Percentiles rank a stretch among this genome's conserved stretches.
These are phyloP conservation scores for Apantesis nais DNA, from an alignment of 2,888 invertebrate genomes.

Conservation along the genomic window DNA sequence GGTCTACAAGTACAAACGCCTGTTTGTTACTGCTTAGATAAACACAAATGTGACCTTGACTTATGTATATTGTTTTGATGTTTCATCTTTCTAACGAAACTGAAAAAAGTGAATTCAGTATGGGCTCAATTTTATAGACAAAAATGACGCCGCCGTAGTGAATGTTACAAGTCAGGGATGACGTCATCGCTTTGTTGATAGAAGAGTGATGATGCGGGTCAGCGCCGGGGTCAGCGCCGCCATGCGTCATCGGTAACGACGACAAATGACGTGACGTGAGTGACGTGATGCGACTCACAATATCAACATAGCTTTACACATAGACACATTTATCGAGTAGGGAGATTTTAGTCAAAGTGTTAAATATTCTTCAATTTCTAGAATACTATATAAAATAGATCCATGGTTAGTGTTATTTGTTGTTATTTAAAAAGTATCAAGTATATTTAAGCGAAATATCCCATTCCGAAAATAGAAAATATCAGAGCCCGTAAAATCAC, in stretches of 20 bases:
- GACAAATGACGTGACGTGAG: conserved; percentile 77
- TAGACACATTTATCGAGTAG: conserved; percentile 2
- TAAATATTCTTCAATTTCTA: background rate
- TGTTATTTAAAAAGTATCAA: too few species aligned
- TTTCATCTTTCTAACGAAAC: background rate
- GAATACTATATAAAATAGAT: background rate
- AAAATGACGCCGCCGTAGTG: conserved; percentile 18
- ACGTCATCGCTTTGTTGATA: conserved; percentile 59
- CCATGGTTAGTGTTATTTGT: too few species aligned
- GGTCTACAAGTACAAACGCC: conserved; percentile 4
- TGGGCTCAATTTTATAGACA: conserved; percentile 10
- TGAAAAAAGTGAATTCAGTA: background rate
- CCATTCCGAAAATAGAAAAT: background rate
- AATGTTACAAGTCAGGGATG: conserved; percentile 16
- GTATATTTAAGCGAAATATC: background rate
- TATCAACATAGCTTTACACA: conserved; percentile 40
- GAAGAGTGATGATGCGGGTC: conserved; percentile 81
- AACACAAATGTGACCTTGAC: conserved; percentile 13
- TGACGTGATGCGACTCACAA: conserved; percentile 62
- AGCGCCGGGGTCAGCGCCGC: conserved; percentile 74
- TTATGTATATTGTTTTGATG: background rate
- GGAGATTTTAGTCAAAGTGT: conserved; percentile 2
- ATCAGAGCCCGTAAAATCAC: background rate
- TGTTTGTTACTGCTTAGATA: conserved; percentile 7
- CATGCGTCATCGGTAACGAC: conserved; percentile 85